Evolutionary conservation across 2,797 vertebrate species (phyloP), one percentile per base, ranked within the genome.

Genomic region (Neosilurus hyrtlii): DNA sequence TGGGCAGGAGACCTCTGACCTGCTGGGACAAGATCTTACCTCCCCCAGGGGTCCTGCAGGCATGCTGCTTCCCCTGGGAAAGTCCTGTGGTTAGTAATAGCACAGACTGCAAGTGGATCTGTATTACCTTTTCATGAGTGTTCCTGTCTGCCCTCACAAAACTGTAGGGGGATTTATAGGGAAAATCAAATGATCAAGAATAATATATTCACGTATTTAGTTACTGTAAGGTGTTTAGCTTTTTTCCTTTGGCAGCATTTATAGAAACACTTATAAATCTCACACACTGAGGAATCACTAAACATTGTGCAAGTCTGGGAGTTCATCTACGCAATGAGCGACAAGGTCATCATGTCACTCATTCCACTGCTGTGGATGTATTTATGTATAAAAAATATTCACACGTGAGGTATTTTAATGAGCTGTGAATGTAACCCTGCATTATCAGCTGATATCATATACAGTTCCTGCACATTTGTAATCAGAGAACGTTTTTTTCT

Each of bases 21-120:
- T 97, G 30, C 92, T 98, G 81, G 98, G 97, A 1, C 97, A 96
- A 0, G 98, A 99, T 85, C 92, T 98, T 87, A 98, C 96, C 0
- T 96, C 96, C 30, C 89, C 95, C 78, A 94, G 94, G 87, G 95
- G 94, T 0, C 88, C 93, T 0, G 95, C 95, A 1, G 94, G 95
- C 86, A 92, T 99, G 93, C 92, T 96, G 78, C 95, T 99, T 82
- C 96, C 96, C 0, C 92, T 99, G 85, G 95, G 96, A 76, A 96
- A 92, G 90, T 95, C 96, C 68, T 94, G 95, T 82, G 97, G 97
- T 98, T 79, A 90, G 92, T 84, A 49, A 14, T 30, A 26, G 15
- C 51, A 22, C 20, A 26, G 11, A 37, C 9, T 18, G 24, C 0
- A 52, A 56, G 51, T 56, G 22, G 43, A 71, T 51, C 43, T 49